Base-by-base conservation (phyloP, 2,113 vertebrate species). In the Halichoerus grypus region DNA sequence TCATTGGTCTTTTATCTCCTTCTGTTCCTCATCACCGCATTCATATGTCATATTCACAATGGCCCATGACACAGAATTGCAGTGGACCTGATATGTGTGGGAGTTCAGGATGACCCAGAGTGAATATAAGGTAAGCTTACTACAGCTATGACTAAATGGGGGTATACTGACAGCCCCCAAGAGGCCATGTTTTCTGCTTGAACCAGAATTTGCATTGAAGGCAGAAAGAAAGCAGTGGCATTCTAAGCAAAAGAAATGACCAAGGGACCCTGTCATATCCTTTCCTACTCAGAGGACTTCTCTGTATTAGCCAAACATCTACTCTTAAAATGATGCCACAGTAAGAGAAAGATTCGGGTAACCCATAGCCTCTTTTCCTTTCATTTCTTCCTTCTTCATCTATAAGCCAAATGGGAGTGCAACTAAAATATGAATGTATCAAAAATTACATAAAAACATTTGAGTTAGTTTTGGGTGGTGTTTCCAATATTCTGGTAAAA, bases 331-430 rank as follows among this genome's bases (percentile, higher is more conserved):
- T 69, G 46, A 77, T 53, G 61, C 71, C 51, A 85, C 0, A 69
- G 26, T 76, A 71, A 53, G 9, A 46, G 9, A 46, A 91, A 36
- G 9, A 21, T 4, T 4, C 39, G 19, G 14, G 13, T 5, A 67
- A 67, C 10, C 13, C 1, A 7, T 7, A 42, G 5, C 71, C 59
- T 18, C 4, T 57, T 71, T 46, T 28, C 15, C 19, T 49, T 74
- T 74, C 19, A 69, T 6, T 42, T 81, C 19, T 97, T 87, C n/a
- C 42, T 80, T 91, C 65, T 46, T 94, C 24, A 76, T 71, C 39
- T 79, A 26, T 39, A 87, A 87, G 4, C 2, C 46, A 31, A 77
- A 86, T 21, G 7, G 63, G 13, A 82, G 16, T 39, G 2, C 71
- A 57, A 82, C 36, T 31, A 80, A 83, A 92, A 96, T 46, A 5